These are phyloP conservation scores for Dasypus novemcinctus DNA, from an alignment of 2,113 vertebrate species.

Conservation along the genomic window DNA sequence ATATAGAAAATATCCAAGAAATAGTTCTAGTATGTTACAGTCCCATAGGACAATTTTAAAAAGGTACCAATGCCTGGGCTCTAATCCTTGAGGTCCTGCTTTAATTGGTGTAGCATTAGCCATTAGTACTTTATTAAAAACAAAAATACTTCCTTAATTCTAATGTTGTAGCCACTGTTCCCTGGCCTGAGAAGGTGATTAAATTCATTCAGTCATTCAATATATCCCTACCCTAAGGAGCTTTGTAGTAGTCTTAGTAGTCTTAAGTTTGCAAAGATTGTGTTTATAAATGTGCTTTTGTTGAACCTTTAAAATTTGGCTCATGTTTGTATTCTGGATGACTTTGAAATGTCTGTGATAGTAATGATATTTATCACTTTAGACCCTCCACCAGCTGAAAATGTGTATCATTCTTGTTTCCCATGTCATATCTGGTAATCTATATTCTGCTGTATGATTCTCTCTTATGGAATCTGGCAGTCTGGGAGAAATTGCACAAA, in stretches of 20 bases:
- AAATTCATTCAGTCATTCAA: neutral
- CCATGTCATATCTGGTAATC: slow-evolving; percentile 28
- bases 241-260: neutral
- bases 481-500: slow-evolving; percentile 60
- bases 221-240: neutral
- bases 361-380: neutral
- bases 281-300: neutral
- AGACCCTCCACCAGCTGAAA: neutral
- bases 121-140: neutral
- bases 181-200: neutral
- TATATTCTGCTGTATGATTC: slow-evolving; percentile 12
- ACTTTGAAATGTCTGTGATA: slow-evolving; percentile 23
- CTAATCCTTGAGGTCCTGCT: neutral
- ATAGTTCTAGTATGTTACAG: neutral
- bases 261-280: neutral
- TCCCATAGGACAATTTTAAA: neutral
- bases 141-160: neutral
- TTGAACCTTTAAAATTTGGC: neutral
- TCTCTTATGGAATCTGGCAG: neutral
- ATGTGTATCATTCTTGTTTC: neutral
- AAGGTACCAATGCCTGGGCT: neutral
- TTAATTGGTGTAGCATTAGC: neutral
- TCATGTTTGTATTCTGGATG: slow-evolving; percentile 29
- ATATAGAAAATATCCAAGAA: neutral
- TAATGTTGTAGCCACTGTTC: neutral